Percentiles rank a stretch among this genome's conserved stretches.
Evolutionary conservation across 1,140 invertebrate genomes (phyloP).

Genomic region (Nasonia giraulti): DNA sequence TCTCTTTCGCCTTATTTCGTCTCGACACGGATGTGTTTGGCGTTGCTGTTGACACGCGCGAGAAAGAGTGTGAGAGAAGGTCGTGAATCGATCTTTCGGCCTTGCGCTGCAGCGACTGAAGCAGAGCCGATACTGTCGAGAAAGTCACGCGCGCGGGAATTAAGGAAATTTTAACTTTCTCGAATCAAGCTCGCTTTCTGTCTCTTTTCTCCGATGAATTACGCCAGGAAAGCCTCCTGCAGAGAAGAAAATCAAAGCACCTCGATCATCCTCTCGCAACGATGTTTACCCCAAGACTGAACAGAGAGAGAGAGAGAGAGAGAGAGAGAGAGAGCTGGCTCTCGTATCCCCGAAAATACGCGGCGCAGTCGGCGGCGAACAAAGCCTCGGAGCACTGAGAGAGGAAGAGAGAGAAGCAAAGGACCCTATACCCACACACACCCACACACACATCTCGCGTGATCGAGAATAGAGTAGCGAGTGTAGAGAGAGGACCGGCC

Average conservation of each 20-base stretch:
- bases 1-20: conserved; percentile 16
- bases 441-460: too few species aligned
- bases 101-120: too few species aligned
- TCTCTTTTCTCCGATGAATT: background rate
- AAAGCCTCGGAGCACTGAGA: too few species aligned
- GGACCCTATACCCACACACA: background rate
- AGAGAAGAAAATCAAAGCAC: too few species aligned
- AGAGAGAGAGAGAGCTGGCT: too few species aligned
- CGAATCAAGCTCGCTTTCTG: background rate
- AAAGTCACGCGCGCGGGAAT: background rate
- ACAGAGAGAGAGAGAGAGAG: too few species aligned
- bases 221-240: too few species aligned
- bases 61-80: background rate
- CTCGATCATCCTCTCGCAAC: too few species aligned
- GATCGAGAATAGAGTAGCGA: background rate
- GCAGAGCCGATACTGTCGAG: background rate
- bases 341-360: too few species aligned
- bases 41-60: conserved; percentile 24
- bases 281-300: too few species aligned
- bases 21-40: conserved; percentile 4
- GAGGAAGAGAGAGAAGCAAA: background rate
- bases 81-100: background rate
- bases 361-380: too few species aligned
- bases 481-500: background rate
- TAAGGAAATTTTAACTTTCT: conserved; percentile 18